Conservation (phyloP, 2,113 vertebrate genomes). For the Osmerus eperlanus region DNA sequence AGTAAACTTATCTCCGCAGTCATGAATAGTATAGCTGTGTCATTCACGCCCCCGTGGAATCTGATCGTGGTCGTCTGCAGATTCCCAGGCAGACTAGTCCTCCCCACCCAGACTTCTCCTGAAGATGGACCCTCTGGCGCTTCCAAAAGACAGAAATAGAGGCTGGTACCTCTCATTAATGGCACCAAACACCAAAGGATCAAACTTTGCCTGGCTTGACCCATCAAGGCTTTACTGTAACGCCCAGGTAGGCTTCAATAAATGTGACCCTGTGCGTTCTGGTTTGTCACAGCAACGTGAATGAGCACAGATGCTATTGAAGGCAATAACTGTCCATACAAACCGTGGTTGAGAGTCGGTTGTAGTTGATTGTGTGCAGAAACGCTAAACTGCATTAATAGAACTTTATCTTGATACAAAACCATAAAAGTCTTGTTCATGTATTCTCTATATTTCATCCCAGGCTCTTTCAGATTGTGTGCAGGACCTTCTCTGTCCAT, state of each 20-base stretch:
- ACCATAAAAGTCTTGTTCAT: neutral
- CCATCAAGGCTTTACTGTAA: slow-evolving; percentile 87
- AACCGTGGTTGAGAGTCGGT: no score
- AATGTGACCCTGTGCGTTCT: neutral
- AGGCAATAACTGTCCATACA: no score
- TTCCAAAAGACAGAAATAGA: slow-evolving; percentile 51
- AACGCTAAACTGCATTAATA: neutral
- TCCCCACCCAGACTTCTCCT: slow-evolving; percentile 8
- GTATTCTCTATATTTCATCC: slow-evolving; percentile 18
- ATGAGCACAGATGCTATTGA: no score
- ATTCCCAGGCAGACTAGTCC: slow-evolving; percentile 22
- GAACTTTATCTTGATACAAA: neutral
- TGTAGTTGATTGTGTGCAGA: neutral
- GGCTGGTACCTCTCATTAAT: slow-evolving; percentile 86
- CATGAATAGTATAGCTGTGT: neutral
- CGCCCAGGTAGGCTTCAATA: slow-evolving; percentile 67
- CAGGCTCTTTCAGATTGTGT: slow-evolving; percentile 82
- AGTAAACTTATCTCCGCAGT: neutral
- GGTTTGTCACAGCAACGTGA: neutral
- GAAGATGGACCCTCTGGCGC: slow-evolving; percentile 67
- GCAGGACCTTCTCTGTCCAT: slow-evolving; percentile 77
- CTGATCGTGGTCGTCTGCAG: slow-evolving; percentile 25
- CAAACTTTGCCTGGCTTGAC: slow-evolving; percentile 82
- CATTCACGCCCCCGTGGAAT: slow-evolving; percentile 22
- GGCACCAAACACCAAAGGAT: slow-evolving; percentile 83